Conservation (phyloP, 2,888 invertebrate species). For the Anthoptus insignis region DNA sequence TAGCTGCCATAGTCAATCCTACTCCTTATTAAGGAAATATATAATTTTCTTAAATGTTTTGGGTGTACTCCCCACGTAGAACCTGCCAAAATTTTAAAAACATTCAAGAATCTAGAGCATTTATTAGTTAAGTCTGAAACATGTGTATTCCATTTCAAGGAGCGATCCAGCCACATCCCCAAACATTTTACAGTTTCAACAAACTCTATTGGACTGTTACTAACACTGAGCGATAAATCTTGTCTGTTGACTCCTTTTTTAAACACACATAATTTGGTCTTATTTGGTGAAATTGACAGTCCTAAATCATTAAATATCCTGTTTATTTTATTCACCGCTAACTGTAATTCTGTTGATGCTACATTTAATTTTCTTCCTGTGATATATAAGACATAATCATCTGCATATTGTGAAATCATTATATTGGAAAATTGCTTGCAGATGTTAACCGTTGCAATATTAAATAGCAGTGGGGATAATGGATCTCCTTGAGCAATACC, state of each 20-base stretch:
- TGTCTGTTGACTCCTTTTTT: conserved; percentile 36
- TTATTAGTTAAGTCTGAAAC: conserved; percentile 47
- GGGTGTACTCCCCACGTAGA: conserved; percentile 52
- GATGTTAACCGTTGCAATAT: background rate
- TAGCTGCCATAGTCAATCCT: conserved; percentile 47
- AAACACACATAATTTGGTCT: conserved; percentile 50
- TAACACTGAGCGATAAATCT: conserved; percentile 28
- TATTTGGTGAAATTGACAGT: conserved; percentile 41
- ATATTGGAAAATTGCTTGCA: background rate
- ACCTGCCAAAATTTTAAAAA: conserved; percentile 50
- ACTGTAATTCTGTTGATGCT: background rate
- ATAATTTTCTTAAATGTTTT: conserved; percentile 48
- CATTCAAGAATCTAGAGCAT: conserved; percentile 44
- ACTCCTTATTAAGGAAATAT: conserved; percentile 48
- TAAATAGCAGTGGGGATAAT: background rate
- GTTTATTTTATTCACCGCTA: background rate
- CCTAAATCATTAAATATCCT: background rate
- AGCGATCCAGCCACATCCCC: conserved; percentile 52
- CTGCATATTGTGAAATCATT: background rate
- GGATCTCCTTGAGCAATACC: conserved; percentile 15
- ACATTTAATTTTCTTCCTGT: background rate
- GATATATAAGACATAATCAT: background rate
- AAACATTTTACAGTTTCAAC: conserved; percentile 49
- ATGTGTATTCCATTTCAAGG: conserved; percentile 50
- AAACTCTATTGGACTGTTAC: conserved; percentile 12